Base-by-base conservation (phyloP, 2,888 invertebrate species). In the Mellilla xanthometata region DNA sequence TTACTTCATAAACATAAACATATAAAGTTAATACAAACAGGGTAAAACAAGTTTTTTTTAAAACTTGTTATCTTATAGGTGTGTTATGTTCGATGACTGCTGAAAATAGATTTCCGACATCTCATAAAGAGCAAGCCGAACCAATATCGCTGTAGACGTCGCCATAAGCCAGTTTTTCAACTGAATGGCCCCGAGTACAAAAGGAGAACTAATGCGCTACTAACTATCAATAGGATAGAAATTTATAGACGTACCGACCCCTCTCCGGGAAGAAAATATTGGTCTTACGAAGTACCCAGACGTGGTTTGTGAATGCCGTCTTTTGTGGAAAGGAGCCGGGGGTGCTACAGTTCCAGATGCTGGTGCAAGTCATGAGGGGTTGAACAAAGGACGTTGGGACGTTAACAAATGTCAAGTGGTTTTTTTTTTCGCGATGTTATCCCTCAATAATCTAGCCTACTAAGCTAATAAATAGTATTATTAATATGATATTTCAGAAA, bases 201-300 rank as follows among this genome's bases (percentile, higher is more conserved):
- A 85, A 80, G 81, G 57, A 79, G 79, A 79, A 83, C 82, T 86
- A 87, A 87, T 87, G 88, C 60, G 81, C 71, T 79, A 78, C 76
- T 83, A 86, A 86, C 76, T 81, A 85, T 85, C 85, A 87, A 88
- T 88, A 72, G 83, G 68, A 72, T 76, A 70, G 68, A 71, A 81
- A 88, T 88, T 87, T 88, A 88, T 86, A 71, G 84, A 65, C 68
- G 68, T 65, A 63, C 69, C 72, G 71, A 68, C 80, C 83, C 83
- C 81, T 81, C 76, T 78, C 76, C 69, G 60, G 67, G 79, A 78
- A 80, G 82, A 84, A 86, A 86, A 88, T 87, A 86, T 86, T 88
- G 77, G 84, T 84, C 84, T 87, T 85, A 71, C 77, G 75, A 82
- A 87, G 85, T 84, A 81, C 79, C 76, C 76, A 83, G 84, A 85